Conservation (phyloP, 2,888 invertebrate species). For the Nomada goodeniana region DNA sequence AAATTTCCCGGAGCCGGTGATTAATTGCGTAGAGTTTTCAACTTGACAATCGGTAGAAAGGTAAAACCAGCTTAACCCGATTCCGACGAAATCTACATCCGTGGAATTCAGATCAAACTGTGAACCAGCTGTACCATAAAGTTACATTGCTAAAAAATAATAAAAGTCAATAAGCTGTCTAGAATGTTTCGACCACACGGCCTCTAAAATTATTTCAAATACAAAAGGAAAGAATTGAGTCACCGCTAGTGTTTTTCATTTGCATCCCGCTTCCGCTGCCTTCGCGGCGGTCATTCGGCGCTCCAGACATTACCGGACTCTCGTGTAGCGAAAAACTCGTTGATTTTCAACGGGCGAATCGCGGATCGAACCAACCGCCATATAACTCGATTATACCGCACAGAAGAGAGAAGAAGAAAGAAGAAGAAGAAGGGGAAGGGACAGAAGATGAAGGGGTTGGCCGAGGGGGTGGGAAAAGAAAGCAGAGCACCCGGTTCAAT, state of each 20-base stretch:
- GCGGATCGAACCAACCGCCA: conserved; percentile 73
- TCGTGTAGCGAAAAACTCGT: conserved; percentile 69
- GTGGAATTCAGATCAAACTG: background rate
- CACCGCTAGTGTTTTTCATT: background rate
- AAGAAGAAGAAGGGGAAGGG: conserved; percentile 25
- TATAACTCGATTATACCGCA: conserved; percentile 76
- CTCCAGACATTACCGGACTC: conserved; percentile 56
- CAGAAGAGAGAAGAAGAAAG: conserved; percentile 33
- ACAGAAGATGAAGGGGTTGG: conserved; percentile 21
- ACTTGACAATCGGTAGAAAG: background rate
- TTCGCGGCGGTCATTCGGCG: conserved; percentile 57
- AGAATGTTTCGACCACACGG: too few species aligned
- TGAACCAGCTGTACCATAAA: background rate
- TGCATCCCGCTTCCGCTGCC: conserved; percentile 5
- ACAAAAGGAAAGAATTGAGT: too few species aligned
- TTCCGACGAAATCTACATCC: background rate
- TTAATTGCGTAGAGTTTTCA: background rate
- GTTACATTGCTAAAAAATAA: background rate
- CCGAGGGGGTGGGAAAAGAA: conserved; percentile 55
- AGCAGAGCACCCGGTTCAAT: conserved; percentile 77
- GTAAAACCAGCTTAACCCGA: background rate
- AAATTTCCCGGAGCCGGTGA: background rate
- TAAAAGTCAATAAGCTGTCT: too few species aligned
- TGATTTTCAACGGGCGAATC: conserved; percentile 74
- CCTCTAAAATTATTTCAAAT: background rate